Evolutionary conservation across 2,113 vertebrate species (phyloP), one percentile per base, ranked within the genome.

Genomic region (Cebidichthys violaceus): DNA sequence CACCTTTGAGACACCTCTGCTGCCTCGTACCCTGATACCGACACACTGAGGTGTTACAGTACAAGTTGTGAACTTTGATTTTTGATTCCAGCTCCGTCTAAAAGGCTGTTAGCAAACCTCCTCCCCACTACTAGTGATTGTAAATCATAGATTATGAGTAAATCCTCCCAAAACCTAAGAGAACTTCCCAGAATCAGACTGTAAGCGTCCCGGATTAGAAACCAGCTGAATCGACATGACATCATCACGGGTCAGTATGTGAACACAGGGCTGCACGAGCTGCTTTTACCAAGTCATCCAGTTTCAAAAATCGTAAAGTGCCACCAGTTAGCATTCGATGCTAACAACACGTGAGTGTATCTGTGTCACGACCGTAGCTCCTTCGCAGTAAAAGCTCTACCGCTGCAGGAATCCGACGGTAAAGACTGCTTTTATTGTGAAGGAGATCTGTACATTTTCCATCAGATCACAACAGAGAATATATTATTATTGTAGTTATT

Each of bases 351-450:
- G 43, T 43, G 33, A 4, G 6, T 33, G 33, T 33, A 33, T 33
- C 33, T 33, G 31, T 33, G 41, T 43, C 50, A 52, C 22, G 3
- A 24, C 37, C 20, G 45, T 4, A 54, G 35, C 18, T 52, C 7
- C 54, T 54, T 18, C 78, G 67, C 22, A 54, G 4, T 61, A 72
- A 81, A 81, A 71, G 71, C 59, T 2, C 70, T 45, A 43, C 9
- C 22, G 52, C 52, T 55, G 52, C 52, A 9, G 22, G 22, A 55
- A 55, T 55, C 22, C 13, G 52, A 55, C 9, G 24, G 52, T 22
- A 55, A 24, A 9, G 6, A 13, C 22, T 4, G 10, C 57, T 74
- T 70, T 87, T 70, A 81, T 43, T 84, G 43, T 75, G 70, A 81
- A 73, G 41, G 77, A 22, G 22, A 11, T 11, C 22, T 55, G 52